Conservation (phyloP, 2,888 invertebrate species). For the Epinotia brunnichana region DNA sequence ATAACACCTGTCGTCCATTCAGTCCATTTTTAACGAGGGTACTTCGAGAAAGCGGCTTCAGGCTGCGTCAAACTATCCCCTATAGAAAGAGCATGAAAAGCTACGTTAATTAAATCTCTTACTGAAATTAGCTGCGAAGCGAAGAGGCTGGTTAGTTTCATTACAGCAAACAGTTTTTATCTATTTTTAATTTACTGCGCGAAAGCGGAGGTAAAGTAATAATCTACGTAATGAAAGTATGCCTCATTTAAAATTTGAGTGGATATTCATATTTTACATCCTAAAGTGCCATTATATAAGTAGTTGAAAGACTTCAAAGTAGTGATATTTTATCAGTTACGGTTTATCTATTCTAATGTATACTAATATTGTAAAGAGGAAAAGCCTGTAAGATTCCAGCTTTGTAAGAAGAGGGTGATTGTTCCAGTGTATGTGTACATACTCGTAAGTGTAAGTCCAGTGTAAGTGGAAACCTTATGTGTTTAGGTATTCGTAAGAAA, state of each 20-base stretch:
- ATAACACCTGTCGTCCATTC: too few relatives aligned
- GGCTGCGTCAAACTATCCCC: not conserved
- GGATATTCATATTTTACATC: not conserved
- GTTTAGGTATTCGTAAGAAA: too few relatives aligned
- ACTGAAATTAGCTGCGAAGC: constrained; percentile 20
- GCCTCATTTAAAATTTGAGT: not conserved
- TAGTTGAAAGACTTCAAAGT: too few relatives aligned
- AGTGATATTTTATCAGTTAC: too few relatives aligned
- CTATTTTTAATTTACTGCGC: constrained; percentile 21
- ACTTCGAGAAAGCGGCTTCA: not conserved
- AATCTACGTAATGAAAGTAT: not conserved
- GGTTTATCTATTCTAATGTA: too few relatives aligned
- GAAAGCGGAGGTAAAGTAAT: not conserved
- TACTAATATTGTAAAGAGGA: too few relatives aligned
- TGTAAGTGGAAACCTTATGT: too few relatives aligned
- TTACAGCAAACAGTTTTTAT: constrained; percentile 17
- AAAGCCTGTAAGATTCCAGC: too few relatives aligned
- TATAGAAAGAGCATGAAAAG: constrained; percentile 16
- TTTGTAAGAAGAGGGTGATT: too few relatives aligned
- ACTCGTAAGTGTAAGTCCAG: too few relatives aligned
- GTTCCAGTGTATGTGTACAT: too few relatives aligned
- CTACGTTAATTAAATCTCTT: constrained; percentile 26
- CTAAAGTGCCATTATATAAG: too few relatives aligned
- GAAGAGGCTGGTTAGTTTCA: constrained; percentile 20
- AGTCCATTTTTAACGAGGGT: not conserved